Evolutionary conservation across 2,888 invertebrate genomes (phyloP).

Genomic region (Portevinia maculata): DNA sequence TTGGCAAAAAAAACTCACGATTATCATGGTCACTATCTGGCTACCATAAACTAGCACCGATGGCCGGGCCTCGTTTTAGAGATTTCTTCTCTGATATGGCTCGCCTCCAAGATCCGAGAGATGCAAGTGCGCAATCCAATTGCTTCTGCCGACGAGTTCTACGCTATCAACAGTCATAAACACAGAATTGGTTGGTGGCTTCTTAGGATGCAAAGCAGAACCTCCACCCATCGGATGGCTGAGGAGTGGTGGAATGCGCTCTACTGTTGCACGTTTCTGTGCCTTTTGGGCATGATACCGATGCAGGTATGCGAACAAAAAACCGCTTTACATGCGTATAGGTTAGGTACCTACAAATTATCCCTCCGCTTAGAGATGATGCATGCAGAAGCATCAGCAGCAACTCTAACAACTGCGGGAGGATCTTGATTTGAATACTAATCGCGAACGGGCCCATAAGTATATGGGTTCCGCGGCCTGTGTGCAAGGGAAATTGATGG

Average conservation of each 20-base stretch:
- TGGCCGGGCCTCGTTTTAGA: constrained; percentile 24
- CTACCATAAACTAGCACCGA: constrained; percentile 72
- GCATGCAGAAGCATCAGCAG: constrained; percentile 29
- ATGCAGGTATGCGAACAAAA: constrained; percentile 6
- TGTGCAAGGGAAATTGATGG: constrained; percentile 44
- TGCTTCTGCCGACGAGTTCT: constrained; percentile 60
- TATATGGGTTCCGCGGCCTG: constrained; percentile 26
- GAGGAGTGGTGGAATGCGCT: constrained; percentile 11
- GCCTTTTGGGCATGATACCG: constrained; percentile 65
- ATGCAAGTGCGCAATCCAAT: constrained; percentile 72
- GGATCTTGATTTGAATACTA: constrained; percentile 74
- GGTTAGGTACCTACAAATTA: constrained; percentile 68
- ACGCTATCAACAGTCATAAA: constrained; percentile 64
- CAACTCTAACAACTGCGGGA: constrained; percentile 56
- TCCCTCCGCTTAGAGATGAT: constrained; percentile 47
- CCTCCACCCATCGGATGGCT: background rate
- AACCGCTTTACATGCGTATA: constrained; percentile 58
- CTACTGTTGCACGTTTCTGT: constrained; percentile 65
- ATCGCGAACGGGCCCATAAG: constrained; percentile 62
- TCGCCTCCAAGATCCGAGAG: constrained; percentile 55
- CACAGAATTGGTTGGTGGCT: constrained; percentile 66
- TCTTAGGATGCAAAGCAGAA: constrained; percentile 65
- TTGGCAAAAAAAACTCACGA: constrained; percentile 58
- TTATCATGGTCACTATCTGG: constrained; percentile 63
- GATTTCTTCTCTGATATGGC: constrained; percentile 62